phyloP scores from a whole-genome alignment of 2,113 vertebrate species.

The Sus scrofa region DNA sequence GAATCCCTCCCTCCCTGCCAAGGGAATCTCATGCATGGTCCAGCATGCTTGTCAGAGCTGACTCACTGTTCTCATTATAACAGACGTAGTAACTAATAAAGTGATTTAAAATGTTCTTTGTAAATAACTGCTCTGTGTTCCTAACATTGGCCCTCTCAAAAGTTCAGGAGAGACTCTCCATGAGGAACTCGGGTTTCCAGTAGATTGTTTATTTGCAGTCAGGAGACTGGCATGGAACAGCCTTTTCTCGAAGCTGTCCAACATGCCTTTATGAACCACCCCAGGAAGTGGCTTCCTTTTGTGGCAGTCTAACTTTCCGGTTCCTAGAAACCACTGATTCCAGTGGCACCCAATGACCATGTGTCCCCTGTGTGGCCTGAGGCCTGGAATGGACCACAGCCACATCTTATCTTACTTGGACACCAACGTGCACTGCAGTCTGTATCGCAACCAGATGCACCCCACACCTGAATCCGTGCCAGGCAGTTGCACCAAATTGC shows the following conservation, averaged over 20 bases:
- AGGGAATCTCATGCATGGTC: neutral
- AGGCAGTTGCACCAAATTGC: constrained; percentile 45
- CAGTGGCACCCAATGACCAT: neutral
- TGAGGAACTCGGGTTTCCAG: neutral
- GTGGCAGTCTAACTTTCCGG: neutral
- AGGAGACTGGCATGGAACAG: neutral
- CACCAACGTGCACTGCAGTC: neutral
- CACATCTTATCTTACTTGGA: neutral
- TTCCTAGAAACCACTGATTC: constrained; percentile 61
- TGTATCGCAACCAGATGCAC: neutral
- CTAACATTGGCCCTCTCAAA: neutral
- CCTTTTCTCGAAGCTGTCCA: neutral
- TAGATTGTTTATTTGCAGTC: neutral
- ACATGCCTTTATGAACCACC: neutral
- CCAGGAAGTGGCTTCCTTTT: constrained; percentile 31
- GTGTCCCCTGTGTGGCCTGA: neutral
- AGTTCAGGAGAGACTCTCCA: neutral
- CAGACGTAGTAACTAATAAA: neutral
- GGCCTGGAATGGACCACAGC: neutral
- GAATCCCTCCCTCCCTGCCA: neutral
- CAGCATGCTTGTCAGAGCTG: neutral
- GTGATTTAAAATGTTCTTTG: neutral
- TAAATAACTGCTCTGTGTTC: neutral
- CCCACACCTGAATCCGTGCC: neutral
- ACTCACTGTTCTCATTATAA: neutral